Conservation (phyloP, 2,888 invertebrate species). For the Aelia acuminata region DNA sequence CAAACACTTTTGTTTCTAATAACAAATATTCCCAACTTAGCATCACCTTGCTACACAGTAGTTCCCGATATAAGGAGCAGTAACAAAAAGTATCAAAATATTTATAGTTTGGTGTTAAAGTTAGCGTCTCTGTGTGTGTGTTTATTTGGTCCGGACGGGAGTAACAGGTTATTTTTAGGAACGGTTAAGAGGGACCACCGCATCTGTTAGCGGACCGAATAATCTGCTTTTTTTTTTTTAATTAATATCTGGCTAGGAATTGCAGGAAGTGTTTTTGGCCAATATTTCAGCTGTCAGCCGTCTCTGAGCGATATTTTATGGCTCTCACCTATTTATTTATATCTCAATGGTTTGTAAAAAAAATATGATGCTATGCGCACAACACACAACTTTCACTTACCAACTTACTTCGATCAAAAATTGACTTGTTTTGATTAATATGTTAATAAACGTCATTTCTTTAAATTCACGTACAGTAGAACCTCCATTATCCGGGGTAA, state of each 20-base stretch:
- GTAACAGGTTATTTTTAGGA: not conserved
- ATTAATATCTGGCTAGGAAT: constrained; percentile 2
- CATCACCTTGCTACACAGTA: not conserved
- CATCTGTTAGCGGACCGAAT: not conserved
- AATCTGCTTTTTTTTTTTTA: not conserved
- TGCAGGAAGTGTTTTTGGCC: not conserved
- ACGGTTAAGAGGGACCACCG: not conserved
- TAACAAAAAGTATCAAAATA: constrained; percentile 18
- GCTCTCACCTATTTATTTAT: not conserved
- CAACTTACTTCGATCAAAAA: too few species aligned
- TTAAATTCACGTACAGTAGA: too few species aligned
- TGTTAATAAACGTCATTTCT: too few species aligned
- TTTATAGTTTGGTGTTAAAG: constrained; percentile 26
- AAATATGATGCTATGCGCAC: too few species aligned
- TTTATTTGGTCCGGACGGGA: not conserved
- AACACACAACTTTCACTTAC: too few species aligned
- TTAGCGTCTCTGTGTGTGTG: not conserved
- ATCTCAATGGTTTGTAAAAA: not conserved
- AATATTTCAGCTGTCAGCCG: not conserved
- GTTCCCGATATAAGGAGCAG: not conserved
- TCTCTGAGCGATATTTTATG: not conserved
- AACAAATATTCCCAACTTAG: not conserved
- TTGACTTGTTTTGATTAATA: too few species aligned
- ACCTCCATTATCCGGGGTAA: too few species aligned
- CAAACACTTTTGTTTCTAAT: not conserved